Percentiles rank a stretch among this genome's conserved stretches.
phyloP scores from a whole-genome alignment of 2,888 invertebrate genomes.

The Sympetrum striolatum region DNA sequence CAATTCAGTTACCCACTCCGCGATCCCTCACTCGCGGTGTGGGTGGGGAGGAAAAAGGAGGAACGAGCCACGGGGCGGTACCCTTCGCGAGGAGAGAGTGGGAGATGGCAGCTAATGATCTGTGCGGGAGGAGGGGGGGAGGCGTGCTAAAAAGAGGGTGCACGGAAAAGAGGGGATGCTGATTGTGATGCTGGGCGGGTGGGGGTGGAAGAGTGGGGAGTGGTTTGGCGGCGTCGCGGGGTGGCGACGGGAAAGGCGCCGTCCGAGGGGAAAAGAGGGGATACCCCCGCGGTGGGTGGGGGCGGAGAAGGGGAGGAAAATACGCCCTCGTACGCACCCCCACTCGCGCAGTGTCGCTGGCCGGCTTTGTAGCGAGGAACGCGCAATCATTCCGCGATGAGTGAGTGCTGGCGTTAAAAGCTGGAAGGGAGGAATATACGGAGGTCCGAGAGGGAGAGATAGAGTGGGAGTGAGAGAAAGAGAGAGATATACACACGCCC shows the following conservation, averaged over 20 bases:
- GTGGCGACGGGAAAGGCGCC: slow-evolving; percentile 14
- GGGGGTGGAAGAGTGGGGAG: not conserved
- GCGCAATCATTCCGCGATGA: slow-evolving; percentile 36
- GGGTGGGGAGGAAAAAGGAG: not conserved
- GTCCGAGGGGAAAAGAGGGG: not conserved
- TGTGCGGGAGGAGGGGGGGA: not conserved
- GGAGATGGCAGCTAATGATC: not conserved
- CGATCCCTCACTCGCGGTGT: not conserved
- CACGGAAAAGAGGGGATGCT: not conserved
- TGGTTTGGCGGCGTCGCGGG: slow-evolving; percentile 17
- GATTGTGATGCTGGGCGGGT: slow-evolving; percentile 6
- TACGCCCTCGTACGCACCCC: slow-evolving; percentile 23
- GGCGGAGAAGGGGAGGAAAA: not conserved
- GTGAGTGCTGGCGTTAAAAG: slow-evolving; percentile 28
- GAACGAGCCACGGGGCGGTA: not conserved
- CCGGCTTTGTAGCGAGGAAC: slow-evolving; percentile 28
- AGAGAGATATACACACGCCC: not conserved
- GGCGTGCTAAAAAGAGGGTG: not conserved
- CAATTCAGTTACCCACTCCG: not conserved
- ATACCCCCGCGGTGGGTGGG: not conserved
- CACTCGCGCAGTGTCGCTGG: slow-evolving; percentile 32
- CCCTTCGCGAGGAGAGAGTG: not conserved
- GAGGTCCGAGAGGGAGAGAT: not conserved
- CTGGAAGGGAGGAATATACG: not conserved
- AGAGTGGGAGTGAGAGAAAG: not conserved